Percentiles rank a stretch among this genome's conserved stretches.
These are phyloP conservation scores for Drosophila parvula DNA, from an alignment of 1,140 invertebrate species.

Conservation along the genomic window DNA sequence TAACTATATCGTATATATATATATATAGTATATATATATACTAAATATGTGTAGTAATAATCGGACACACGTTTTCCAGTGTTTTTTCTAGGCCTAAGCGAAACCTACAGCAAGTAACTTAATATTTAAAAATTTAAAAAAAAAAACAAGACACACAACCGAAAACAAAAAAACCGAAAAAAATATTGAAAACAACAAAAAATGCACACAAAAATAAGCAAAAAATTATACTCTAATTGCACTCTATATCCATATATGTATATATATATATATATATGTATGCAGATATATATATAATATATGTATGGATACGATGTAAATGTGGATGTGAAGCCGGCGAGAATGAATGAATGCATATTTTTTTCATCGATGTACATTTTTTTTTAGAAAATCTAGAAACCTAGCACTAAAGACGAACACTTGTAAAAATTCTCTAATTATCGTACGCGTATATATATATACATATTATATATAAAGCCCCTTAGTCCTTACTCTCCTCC, in stretches of 20 bases:
- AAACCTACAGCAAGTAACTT: conserved; percentile 27
- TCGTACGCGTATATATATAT: conserved; percentile 9
- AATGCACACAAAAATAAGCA: conserved; percentile 54
- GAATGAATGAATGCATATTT: conserved; percentile 30
- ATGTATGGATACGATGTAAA: conserved; percentile 34
- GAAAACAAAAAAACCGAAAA: conserved; percentile 7
- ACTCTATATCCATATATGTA: conserved; percentile 19
- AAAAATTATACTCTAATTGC: conserved; percentile 61
- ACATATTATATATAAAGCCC: conserved; percentile 3
- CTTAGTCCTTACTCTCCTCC: background rate
- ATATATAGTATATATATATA: conserved; percentile 26
- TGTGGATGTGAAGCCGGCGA: background rate
- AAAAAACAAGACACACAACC: background rate
- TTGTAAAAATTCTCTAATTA: conserved; percentile 48
- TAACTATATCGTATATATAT: conserved; percentile 5
- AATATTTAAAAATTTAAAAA: background rate
- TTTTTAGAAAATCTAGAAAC: conserved; percentile 41
- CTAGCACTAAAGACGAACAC: conserved; percentile 49
- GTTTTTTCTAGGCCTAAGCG: conserved; percentile 69
- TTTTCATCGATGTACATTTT: conserved; percentile 50
- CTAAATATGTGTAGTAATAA: conserved; percentile 21
- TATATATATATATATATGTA: conserved; percentile 2
- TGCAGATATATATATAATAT: conserved; percentile 1
- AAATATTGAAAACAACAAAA: conserved; percentile 13
- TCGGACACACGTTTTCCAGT: conserved; percentile 75